phyloP scores from a whole-genome alignment of 2,113 vertebrate genomes.

The Nannospalax galili region DNA sequence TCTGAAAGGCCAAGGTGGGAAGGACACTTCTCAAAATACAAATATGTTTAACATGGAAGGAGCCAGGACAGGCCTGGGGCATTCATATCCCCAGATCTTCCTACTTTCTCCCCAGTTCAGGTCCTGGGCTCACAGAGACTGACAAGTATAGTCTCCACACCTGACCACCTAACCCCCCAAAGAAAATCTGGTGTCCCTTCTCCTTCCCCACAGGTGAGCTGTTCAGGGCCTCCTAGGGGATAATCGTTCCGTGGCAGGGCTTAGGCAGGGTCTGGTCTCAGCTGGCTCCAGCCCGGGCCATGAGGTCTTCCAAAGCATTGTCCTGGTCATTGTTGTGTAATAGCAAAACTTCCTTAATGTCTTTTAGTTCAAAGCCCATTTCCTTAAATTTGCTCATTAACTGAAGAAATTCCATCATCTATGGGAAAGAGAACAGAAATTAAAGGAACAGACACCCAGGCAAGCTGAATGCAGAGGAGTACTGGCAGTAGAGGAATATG shows the following conservation, averaged over 20 bases:
- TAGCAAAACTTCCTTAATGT: conserved; percentile 97
- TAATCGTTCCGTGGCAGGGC: conserved; percentile 69
- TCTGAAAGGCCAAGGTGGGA: conserved; percentile 74
- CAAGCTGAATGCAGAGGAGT: neutral
- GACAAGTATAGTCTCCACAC: conserved; percentile 51
- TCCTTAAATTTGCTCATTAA: conserved; percentile 98
- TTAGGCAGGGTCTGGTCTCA: conserved; percentile 85
- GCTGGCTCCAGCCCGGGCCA: conserved; percentile 95
- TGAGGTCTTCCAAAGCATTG: conserved; percentile 96
- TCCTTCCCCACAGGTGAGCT: conserved; percentile 51
- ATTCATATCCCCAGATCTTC: conserved; percentile 36
- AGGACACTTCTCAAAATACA: conserved; percentile 81
- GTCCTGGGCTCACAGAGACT: conserved; percentile 53
- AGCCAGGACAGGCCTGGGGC: conserved; percentile 26
- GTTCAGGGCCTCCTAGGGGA: conserved; percentile 62
- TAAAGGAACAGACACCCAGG: neutral
- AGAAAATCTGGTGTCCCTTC: conserved; percentile 58
- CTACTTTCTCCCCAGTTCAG: conserved; percentile 38
- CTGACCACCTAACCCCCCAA: conserved; percentile 62
- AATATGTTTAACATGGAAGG: conserved; percentile 70
- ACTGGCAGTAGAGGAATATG: neutral
- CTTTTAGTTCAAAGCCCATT: conserved; percentile 97
- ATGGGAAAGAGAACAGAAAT: conserved; percentile 69
- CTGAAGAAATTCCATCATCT: conserved; percentile 97
- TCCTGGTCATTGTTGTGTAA: conserved; percentile 97